Percentiles rank a stretch among this genome's conserved stretches.
Conservation (phyloP, 2,888 invertebrate species). For the Gerosis bhagava region DNA sequence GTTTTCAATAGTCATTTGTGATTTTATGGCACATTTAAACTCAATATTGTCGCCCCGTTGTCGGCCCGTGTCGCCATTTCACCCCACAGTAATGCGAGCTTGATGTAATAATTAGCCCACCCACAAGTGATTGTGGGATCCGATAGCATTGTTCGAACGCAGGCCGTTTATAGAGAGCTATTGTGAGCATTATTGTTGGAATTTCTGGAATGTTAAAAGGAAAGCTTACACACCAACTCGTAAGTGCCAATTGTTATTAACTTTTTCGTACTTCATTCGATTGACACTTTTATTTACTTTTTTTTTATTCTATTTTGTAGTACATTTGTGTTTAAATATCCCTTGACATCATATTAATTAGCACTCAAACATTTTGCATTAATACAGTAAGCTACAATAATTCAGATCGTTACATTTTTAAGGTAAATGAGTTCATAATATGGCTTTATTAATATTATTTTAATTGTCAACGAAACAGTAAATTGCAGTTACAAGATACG, state of each 20-base stretch:
- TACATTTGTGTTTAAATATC: too few species aligned
- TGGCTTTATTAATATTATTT: too few species aligned
- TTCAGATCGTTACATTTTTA: too few species aligned
- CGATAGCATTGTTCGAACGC: conserved; percentile 46
- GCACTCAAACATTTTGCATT: too few species aligned
- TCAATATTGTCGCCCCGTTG: conserved; percentile 24
- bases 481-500: too few species aligned
- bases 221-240: conserved; percentile 22
- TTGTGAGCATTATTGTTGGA: conserved; percentile 29
- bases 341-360: too few species aligned
- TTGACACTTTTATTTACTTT: too few species aligned
- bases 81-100: conserved; percentile 33
- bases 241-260: conserved; percentile 20
- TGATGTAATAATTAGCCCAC: conserved; percentile 58
- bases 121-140: conserved; percentile 50
- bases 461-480: too few species aligned
- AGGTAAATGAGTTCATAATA: too few species aligned
- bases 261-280: too few species aligned
- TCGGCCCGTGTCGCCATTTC: conserved; percentile 23
- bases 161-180: conserved; percentile 36
- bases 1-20: conserved; percentile 14
- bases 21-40: conserved; percentile 24
- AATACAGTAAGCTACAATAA: too few species aligned
- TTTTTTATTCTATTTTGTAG: too few species aligned
- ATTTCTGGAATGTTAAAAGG: conserved; percentile 21